A percentile compares a stretch with the other conserved stretches of the same genome.
Evolutionary conservation across 2,113 vertebrate species (phyloP).

Genomic region (Pycnonotus jocosus): DNA sequence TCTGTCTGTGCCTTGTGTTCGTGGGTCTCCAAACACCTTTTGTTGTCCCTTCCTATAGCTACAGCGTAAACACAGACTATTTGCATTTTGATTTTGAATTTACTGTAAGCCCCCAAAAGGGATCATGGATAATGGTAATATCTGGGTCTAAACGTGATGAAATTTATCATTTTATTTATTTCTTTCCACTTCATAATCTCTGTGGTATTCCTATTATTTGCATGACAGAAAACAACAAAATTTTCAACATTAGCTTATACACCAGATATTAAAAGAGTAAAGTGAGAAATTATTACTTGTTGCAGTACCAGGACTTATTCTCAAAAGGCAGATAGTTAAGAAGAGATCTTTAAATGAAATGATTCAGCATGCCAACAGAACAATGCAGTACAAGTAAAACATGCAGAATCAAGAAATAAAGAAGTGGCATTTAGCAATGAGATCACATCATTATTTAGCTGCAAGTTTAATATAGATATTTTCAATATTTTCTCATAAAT

Average conservation of each 20-base stretch:
- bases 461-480: neutral
- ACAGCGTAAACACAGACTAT: neutral
- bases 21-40: neutral
- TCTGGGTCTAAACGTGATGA: neutral
- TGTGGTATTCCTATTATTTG: neutral
- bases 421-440: neutral
- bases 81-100: neutral
- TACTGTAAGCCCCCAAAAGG: neutral
- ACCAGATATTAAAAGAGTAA: neutral
- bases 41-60: neutral
- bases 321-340: neutral
- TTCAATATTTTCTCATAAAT: neutral
- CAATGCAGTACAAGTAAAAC: neutral
- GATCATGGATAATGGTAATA: neutral
- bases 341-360: neutral
- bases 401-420: neutral
- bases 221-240: neutral
- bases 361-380: neutral
- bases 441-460: neutral
- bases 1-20: neutral
- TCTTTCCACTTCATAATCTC: neutral
- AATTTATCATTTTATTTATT: neutral
- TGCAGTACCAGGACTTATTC: neutral
- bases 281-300: neutral
- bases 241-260: neutral